A percentile compares a stretch with the other conserved stretches of the same genome.
phyloP scores from a whole-genome alignment of 2,113 vertebrate species.

The Amphilophus citrinellus region DNA sequence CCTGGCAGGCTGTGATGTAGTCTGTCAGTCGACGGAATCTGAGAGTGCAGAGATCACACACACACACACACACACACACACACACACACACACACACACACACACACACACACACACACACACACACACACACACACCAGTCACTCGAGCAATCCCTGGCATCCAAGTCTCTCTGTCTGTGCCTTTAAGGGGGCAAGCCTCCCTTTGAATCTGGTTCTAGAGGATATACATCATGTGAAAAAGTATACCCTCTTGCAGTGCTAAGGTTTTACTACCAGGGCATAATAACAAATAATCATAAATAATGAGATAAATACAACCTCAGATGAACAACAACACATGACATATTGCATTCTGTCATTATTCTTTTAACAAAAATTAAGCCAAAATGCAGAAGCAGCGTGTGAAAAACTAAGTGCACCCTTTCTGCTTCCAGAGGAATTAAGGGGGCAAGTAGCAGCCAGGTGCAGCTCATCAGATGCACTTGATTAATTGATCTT shows the following conservation, averaged over 20 bases:
- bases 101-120: neutral
- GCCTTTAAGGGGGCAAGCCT: constrained; percentile 23
- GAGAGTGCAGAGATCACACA: constrained; percentile 33
- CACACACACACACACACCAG: constrained; percentile 24
- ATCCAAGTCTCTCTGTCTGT: constrained; percentile 33
- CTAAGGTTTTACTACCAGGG: neutral
- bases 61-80: no score
- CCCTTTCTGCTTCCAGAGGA: neutral
- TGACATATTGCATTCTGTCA: neutral
- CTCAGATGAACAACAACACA: neutral
- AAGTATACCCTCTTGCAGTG: neutral
- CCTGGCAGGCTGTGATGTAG: constrained; percentile 44
- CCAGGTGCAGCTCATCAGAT: neutral
- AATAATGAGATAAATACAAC: neutral
- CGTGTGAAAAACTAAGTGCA: neutral
- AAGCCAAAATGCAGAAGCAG: neutral
- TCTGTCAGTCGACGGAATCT: constrained; percentile 52
- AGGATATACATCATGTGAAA: neutral
- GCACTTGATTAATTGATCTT: neutral
- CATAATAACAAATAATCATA: neutral
- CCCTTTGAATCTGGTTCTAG: neutral
- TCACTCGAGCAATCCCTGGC: constrained; percentile 61
- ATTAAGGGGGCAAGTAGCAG: neutral
- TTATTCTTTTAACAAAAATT: neutral
- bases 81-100: constrained; percentile 18